phyloP scores from a whole-genome alignment of 2,113 vertebrate genomes.

The Pampusana beccarii region DNA sequence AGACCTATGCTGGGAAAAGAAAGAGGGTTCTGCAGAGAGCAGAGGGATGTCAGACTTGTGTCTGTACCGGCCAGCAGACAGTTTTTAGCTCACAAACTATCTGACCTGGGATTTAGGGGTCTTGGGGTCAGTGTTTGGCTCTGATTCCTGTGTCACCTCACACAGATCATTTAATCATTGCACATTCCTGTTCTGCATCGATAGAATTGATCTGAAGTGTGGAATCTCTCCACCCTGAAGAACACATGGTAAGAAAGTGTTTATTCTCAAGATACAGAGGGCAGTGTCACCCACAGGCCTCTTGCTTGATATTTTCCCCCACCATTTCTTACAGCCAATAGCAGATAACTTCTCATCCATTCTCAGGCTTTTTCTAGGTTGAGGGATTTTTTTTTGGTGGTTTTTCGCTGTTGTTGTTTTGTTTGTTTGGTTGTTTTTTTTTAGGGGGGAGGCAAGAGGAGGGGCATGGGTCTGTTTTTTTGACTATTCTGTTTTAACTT shows the following conservation, averaged over 20 bases:
- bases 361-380: background rate
- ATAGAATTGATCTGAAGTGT: background rate
- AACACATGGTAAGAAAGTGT: background rate
- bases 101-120: background rate
- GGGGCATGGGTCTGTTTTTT: background rate
- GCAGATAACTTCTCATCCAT: background rate
- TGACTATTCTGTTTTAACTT: background rate
- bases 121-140: background rate
- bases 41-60: background rate
- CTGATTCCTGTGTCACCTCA: background rate
- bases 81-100: background rate
- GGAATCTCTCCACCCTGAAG: background rate
- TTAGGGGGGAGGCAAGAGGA: accelerated
- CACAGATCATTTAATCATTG: background rate
- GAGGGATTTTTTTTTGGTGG: background rate
- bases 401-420: too few species aligned
- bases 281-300: background rate
- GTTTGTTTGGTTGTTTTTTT: too few species aligned
- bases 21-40: background rate
- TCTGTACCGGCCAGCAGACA: background rate
- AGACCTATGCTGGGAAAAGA: background rate
- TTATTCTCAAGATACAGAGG: background rate
- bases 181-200: background rate
- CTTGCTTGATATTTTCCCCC: background rate
- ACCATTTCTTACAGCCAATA: background rate